Conservation (phyloP, 2,113 vertebrate genomes). For the Toxostoma redivivum region DNA sequence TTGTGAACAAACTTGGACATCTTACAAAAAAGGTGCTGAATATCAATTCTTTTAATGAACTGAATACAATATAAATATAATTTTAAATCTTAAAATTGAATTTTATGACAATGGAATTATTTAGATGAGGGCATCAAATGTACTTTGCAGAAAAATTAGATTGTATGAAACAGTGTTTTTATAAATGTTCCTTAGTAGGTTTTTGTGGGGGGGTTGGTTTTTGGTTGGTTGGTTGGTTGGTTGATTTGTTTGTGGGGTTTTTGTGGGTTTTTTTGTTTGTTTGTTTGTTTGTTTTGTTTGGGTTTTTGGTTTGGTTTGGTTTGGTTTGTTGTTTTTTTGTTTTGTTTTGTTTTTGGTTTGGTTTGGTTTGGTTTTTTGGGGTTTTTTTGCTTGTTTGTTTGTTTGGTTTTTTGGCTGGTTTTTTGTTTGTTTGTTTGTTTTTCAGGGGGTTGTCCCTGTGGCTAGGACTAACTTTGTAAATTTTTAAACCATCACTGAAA, state of each 20-base stretch:
- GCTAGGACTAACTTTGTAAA: background rate
- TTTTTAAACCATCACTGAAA: background rate
- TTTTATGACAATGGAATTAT: background rate
- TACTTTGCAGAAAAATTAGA: background rate
- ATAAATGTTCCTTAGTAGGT: background rate
- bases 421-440: too few relatives aligned
- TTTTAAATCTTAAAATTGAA: background rate
- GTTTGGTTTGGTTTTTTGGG: too few relatives aligned
- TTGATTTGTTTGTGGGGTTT: too few relatives aligned
- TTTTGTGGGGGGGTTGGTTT: background rate
- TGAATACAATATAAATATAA: background rate
- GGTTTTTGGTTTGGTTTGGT: too few relatives aligned
- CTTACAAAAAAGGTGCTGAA: background rate
- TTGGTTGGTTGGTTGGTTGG: background rate
- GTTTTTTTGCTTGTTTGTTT: too few relatives aligned
- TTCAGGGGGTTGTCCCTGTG: background rate
- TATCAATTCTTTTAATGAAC: background rate
- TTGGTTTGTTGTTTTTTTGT: too few relatives aligned
- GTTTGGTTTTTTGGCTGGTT: too few relatives aligned
- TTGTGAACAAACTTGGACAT: background rate
- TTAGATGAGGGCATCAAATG: background rate
- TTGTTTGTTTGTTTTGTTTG: too few relatives aligned
- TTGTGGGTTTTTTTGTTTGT: too few relatives aligned
- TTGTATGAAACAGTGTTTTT: background rate
- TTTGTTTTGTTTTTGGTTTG: too few relatives aligned